Base-by-base conservation (phyloP, 2,113 vertebrate genomes). In the Scolopax mira region DNA sequence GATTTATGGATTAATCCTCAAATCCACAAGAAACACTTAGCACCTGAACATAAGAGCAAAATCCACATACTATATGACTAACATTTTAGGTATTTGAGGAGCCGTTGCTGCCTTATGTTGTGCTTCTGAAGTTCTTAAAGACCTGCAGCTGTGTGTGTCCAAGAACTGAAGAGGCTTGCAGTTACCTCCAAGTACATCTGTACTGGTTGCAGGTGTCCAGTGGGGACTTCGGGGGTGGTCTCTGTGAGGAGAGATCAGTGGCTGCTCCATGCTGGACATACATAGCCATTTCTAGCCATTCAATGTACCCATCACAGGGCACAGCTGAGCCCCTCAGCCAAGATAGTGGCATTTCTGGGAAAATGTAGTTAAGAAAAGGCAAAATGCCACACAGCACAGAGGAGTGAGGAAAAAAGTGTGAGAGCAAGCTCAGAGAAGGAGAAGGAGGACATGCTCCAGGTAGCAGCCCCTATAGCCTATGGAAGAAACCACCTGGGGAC, bases 231-330 rank as follows among this genome's bases (percentile, higher is more conserved):
- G 52, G 22, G 7, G 6, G 12, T 25, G 6, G 33, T 28, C 6
- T 51, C 42, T 79, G 17, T 23, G 27, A 73, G 10, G 35, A 61
- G 25, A 27, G 14, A 24, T 4, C 12, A 57, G 11, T 1, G 8
- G 33, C 14, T 51, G 35, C 16, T 35, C 24, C 0, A 0, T 67
- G 12, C 7, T 18, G 11, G 44, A 42, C 30, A 35, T 7, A 42
- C 30, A 33, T 7, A n/a, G 51, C 8, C 17, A 30, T 46, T 72
- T 90, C 77, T 17, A 69, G 19, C 24, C n/a, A n/a, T 69, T 15
- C 25, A 90, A 11, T 1, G 1, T 19, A 51, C 12, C 18, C 33
- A 57, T 31, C 3, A 2, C 22, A 33, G 1, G 5, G 39, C 35
- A 55, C 6, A 31, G 16, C 30, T 51, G 15, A 82, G 37, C 8